Percentiles rank a stretch among this genome's conserved stretches.
These are phyloP conservation scores for Phrynosoma blainvillii DNA, from an alignment of 2,113 vertebrate species.

Conservation along the genomic window DNA sequence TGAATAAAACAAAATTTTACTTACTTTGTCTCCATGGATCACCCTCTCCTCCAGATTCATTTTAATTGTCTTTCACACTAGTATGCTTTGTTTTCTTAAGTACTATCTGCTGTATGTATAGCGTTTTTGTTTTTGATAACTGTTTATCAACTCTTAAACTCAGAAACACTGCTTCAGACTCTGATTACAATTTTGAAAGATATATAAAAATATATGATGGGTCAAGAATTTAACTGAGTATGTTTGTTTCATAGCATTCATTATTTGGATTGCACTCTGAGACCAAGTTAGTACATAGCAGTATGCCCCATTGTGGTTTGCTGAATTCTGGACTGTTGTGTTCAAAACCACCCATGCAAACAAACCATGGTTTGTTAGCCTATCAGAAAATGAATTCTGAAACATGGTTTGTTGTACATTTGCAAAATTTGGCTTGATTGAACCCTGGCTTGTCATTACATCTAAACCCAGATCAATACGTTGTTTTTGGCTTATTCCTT, in stretches of 20 bases:
- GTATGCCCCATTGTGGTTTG: no score
- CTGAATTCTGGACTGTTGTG: no score
- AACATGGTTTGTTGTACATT: no score
- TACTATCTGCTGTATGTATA: background rate
- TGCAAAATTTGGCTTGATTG: no score
- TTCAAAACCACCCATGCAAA: no score
- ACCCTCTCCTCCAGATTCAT: constrained; percentile 4
- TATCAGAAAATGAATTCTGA: no score
- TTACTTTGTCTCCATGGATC: background rate
- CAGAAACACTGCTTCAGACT: no score
- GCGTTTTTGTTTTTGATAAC: background rate
- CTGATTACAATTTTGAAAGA: background rate
- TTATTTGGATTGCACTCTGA: background rate
- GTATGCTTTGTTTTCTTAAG: background rate
- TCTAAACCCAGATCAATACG: no score
- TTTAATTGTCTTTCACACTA: constrained; percentile 37
- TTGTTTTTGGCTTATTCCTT: no score
- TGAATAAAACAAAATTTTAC: background rate
- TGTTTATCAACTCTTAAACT: no score
- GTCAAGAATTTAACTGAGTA: background rate
- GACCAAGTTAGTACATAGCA: background rate
- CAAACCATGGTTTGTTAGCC: no score
- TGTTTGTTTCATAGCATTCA: background rate
- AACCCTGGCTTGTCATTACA: no score
- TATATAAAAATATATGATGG: background rate